A percentile compares a stretch with the other conserved stretches of the same genome.
Conservation (phyloP, 2,113 vertebrate genomes). For the Podocnemis expansa region DNA sequence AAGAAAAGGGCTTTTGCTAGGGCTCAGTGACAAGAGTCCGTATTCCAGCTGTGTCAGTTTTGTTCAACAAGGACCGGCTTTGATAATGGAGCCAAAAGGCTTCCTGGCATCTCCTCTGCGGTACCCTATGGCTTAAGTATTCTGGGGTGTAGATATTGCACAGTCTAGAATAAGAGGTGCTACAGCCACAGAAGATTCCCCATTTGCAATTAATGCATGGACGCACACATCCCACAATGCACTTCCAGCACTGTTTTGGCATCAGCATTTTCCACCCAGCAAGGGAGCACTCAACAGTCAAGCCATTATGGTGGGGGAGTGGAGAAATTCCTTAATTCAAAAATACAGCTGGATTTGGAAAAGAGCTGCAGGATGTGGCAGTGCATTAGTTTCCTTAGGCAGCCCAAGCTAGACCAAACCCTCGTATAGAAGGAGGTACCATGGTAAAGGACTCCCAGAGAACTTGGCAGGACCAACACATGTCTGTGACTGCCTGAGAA, state of each 20-base stretch:
- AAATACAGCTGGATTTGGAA: not conserved
- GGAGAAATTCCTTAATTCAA: not conserved
- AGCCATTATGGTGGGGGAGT: not conserved
- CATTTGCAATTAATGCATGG: not conserved
- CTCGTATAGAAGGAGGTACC: not conserved
- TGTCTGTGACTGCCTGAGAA: not conserved
- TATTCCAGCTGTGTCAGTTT: not conserved
- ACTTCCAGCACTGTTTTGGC: not conserved
- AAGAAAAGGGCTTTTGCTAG: not conserved
- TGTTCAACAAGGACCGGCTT: not conserved
- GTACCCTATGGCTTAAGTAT: not conserved
- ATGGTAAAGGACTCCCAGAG: not conserved
- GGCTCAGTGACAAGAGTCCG: not conserved
- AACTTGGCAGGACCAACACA: not conserved
- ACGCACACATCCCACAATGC: not conserved
- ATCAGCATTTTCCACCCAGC: rapidly evolving
- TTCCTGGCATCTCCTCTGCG: not conserved
- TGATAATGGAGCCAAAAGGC: not conserved
- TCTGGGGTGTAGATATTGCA: no score
- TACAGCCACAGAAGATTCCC: not conserved
- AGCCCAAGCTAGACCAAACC: not conserved
- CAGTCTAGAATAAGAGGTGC: not conserved
- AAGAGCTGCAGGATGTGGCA: not conserved
- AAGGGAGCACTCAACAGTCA: not conserved
- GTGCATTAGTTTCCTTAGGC: not conserved